Base-by-base conservation (phyloP, 2,113 vertebrate genomes). In the Rhynchopsitta pachyrhyncha region DNA sequence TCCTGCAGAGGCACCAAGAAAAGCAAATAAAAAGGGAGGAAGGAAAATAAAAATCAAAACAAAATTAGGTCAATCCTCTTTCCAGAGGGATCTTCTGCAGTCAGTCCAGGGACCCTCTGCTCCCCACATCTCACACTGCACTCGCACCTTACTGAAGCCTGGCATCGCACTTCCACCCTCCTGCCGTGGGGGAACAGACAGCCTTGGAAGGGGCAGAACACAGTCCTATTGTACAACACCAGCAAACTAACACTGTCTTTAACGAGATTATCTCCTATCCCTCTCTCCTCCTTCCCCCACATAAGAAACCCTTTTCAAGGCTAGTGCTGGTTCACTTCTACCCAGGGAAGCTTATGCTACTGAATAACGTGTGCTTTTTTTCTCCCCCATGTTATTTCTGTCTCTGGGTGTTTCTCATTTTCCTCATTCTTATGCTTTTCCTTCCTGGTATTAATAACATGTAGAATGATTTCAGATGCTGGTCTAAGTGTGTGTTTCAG, bases 31-130 rank as follows among this genome's bases (percentile, higher is more conserved):
- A 86, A 86, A 90, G 37, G 73, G 69, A 93, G 88, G 90, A 86
- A 94, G 89, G 90, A 96, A 92, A 96, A 92, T 62, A 93, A 94
- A 93, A 97, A 93, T 66, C 82, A 86, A 90, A 93, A 88, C 80
- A 93, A 95, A 96, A 96, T 96, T 79, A 96, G 96, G 96, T 93
- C 95, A 97, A 69, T 92, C 78, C 53, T 92, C 82, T 83, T 93
- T 91, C 92, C 86, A 3, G 27, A 94, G 77, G 88, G 86, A 91
- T 95, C 60, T 47, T 82, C 68, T 46, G 62, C 93, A 96, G 73
- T 76, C 47, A 93, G n/a, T 35, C 35, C 66, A 82, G 84, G 77
- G 76, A 84, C 52, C 90, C 57, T 69, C 52, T 46, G 22, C 53
- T 95, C 57, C 79, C 76, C 52, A 13, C 46, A 88, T 31, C 39